Conservation (phyloP, 2,797 vertebrate genomes). For the Lepus oiostolus region DNA sequence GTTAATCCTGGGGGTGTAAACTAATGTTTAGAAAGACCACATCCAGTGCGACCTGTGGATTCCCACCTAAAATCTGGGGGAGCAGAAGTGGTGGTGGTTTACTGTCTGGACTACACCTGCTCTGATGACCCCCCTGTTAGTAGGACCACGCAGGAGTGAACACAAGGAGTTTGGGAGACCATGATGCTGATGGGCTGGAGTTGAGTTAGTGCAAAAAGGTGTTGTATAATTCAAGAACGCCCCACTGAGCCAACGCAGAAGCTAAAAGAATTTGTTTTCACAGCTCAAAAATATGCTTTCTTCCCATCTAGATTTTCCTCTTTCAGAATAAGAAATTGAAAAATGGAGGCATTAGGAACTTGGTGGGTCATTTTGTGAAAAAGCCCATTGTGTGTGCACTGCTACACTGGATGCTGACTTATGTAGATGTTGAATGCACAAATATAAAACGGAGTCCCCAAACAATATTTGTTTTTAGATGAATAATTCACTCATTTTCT, state of each 20-base stretch:
- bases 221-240: neutral
- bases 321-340: neutral
- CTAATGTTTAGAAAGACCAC: neutral
- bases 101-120: no score
- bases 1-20: neutral
- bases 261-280: conserved; percentile 8
- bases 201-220: neutral
- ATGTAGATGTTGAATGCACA: conserved; percentile 21
- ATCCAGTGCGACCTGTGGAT: rapidly evolving
- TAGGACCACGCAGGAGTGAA: rapidly evolving
- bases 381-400: neutral
- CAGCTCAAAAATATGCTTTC: neutral
- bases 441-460: conserved; percentile 23
- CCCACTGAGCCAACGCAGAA: neutral
- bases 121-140: neutral
- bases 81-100: neutral
- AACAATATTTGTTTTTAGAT: conserved; percentile 78
- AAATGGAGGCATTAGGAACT: neutral
- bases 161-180: rapidly evolving
- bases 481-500: conserved; percentile 79
- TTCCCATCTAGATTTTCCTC: conserved; percentile 45
- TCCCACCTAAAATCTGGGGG: rapidly evolving
- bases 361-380: neutral
- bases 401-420: neutral
- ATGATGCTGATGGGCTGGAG: rapidly evolving